Evolutionary conservation across 2,888 invertebrate genomes (phyloP), one percentile per base, ranked within the genome.

Genomic region (Hirtodrosophila trivittata): DNA sequence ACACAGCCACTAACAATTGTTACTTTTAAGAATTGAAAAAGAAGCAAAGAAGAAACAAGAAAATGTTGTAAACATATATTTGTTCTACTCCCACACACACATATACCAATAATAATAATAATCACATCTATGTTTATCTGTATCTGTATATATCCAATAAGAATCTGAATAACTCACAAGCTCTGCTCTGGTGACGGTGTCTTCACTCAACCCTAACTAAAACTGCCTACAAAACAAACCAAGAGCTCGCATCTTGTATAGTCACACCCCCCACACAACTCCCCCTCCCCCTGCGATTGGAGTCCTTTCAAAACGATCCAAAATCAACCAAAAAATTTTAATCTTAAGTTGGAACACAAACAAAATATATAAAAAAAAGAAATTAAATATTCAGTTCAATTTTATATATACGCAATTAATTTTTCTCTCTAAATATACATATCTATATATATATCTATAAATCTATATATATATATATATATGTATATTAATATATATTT

Each of bases 1-100:
- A 47, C 13, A 43, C 33, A 54, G 66, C 66, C 66, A 69, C 58
- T 73, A 73, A 73, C 73, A 66, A 73, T 66, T 73, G 66, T 69
- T 59, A 63, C 39, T 62, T 21, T 70, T 56, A 66, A n/a, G n/a
- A n/a, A n/a, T n/a, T n/a, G n/a, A n/a, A n/a, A n/a, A n/a, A n/a
- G n/a, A 46, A 39, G 38, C 9, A 67, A 75, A 73, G 62, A 52
- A 25, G 47, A 47, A 35, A 70, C 51, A 25, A 25, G 30, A 45
- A 52, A 45, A 9, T 51, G 39, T 49, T 35, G 37, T 42, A 32
- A 46, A 47, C 46, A 50, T 43, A 45, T 65, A 43, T 51, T 43
- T 26, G 6, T 49, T 10, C 30, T 28, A 56, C 12, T 42, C 32
- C 46, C 32, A 26, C 13, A 32, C 14, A 21, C 16, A 42, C 42